Conservation (phyloP, 1,140 invertebrate genomes). For the Brachionus sp. region DNA sequence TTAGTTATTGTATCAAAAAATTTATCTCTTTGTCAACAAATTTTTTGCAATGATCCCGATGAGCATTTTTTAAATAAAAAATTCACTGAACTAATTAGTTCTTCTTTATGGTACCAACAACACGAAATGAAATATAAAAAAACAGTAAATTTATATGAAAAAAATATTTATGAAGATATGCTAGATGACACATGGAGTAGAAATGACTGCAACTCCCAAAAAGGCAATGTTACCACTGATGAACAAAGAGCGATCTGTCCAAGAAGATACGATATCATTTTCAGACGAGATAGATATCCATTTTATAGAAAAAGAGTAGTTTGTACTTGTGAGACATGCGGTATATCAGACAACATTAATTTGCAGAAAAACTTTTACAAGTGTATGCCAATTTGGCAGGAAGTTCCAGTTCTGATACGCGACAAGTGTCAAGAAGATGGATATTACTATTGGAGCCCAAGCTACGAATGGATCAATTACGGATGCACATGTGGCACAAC, state of each 20-base stretch:
- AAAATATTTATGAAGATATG: neutral
- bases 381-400: neutral
- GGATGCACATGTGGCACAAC: neutral
- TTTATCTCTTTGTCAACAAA: neutral
- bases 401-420: neutral
- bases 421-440: neutral
- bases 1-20: neutral
- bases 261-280: neutral
- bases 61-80: neutral
- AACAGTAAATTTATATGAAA: neutral
- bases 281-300: neutral
- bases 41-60: neutral
- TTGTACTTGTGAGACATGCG: neutral
- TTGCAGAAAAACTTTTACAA: neutral
- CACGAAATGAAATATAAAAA: neutral
- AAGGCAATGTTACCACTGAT: neutral
- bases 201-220: neutral
- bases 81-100: neutral
- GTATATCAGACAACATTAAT: neutral
- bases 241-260: neutral
- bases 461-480: neutral
- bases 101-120: neutral
- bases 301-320: neutral
- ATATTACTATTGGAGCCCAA: neutral
- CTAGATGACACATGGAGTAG: neutral